Conservation (phyloP, 2,888 invertebrate genomes). For the Pherbina coryleti region DNA sequence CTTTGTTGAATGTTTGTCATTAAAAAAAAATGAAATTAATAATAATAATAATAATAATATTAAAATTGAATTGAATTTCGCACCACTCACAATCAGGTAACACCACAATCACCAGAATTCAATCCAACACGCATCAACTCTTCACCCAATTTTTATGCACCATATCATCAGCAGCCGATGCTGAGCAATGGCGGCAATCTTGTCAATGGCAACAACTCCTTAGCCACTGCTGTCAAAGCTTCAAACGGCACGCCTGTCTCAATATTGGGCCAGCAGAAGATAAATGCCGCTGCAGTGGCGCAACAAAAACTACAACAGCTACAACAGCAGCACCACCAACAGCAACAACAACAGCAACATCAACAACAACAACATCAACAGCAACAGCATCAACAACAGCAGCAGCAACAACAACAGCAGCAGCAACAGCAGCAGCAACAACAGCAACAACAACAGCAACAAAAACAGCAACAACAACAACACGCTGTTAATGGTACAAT, state of each 20-base stretch:
- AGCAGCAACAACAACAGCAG: conserved; percentile 44
- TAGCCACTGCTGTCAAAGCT: conserved; percentile 55
- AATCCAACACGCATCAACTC: conserved; percentile 70
- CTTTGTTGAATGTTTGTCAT: neutral
- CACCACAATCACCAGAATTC: conserved; percentile 72
- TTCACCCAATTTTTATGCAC: conserved; percentile 68
- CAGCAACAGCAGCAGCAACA: conserved; percentile 46
- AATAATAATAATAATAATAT: neutral
- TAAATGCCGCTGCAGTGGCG: conserved; percentile 59
- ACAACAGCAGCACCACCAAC: conserved; percentile 61
- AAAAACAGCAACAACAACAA: conserved; percentile 48
- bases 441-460: conserved; percentile 46
- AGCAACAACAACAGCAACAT: conserved; percentile 49
- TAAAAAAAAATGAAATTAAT: neutral
- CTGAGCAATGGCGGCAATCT: conserved; percentile 61
- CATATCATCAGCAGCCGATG: conserved; percentile 64
- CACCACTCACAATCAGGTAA: conserved; percentile 66
- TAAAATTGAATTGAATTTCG: neutral
- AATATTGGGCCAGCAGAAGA: conserved; percentile 63
- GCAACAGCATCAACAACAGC: conserved; percentile 55
- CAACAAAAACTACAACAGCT: conserved; percentile 60
- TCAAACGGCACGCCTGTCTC: conserved; percentile 57
- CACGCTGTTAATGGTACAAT: conserved; percentile 53
- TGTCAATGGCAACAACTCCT: conserved; percentile 51
- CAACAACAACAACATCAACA: conserved; percentile 44